Conservation (phyloP, 2,797 vertebrate species). For the Pampus argenteus region DNA sequence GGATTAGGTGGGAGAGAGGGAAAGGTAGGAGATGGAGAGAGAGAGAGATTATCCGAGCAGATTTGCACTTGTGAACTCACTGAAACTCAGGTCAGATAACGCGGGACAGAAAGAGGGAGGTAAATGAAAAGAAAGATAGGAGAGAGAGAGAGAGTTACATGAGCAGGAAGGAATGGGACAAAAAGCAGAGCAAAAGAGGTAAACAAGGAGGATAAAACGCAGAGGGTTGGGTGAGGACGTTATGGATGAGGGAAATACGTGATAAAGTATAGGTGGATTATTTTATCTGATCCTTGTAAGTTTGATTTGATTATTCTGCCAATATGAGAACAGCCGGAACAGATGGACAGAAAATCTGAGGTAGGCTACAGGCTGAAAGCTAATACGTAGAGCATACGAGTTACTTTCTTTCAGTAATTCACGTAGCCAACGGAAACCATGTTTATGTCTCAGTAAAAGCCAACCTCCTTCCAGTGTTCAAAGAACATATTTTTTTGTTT, state of each 20-base stretch:
- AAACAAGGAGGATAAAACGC: neutral
- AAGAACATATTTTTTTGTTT: neutral
- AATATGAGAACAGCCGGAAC: slow-evolving; percentile 25
- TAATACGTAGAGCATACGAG: neutral
- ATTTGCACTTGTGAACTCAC: slow-evolving; percentile 64
- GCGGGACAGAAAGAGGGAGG: slow-evolving; percentile 14
- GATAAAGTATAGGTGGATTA: slow-evolving; percentile 21
- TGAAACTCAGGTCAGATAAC: slow-evolving; percentile 51
- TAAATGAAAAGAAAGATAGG: slow-evolving; percentile 30
- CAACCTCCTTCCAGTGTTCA: neutral
- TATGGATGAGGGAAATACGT: neutral
- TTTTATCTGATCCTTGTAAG: slow-evolving; percentile 27
- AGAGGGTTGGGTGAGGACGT: neutral
- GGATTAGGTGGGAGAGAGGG: slow-evolving; percentile 65
- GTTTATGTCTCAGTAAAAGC: neutral
- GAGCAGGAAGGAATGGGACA: slow-evolving; percentile 7
- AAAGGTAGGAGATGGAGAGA: slow-evolving; percentile 53
- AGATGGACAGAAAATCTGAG: slow-evolving; percentile 39
- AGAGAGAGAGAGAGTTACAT: neutral
- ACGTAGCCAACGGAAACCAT: neutral
- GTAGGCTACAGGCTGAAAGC: slow-evolving; percentile 23
- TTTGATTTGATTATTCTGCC: slow-evolving; percentile 23
- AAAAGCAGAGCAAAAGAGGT: neutral
- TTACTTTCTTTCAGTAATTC: neutral
- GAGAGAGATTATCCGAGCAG: slow-evolving; percentile 68